Percentiles rank a stretch among this genome's conserved stretches.
Conservation (phyloP, 1,140 invertebrate species). For the Callitettix versicolor region DNA sequence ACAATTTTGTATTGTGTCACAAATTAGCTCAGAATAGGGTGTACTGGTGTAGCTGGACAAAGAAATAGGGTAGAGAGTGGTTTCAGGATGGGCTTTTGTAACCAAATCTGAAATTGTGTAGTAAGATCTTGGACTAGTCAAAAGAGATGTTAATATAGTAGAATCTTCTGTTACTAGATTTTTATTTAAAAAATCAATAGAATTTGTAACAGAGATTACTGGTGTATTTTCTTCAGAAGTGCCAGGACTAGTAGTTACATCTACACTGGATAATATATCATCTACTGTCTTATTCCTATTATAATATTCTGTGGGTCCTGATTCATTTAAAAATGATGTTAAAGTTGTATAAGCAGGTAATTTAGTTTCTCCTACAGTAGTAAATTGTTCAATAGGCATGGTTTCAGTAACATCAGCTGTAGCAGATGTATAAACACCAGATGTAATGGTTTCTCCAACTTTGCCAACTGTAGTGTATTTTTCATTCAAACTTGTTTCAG, state of each 20-base stretch:
- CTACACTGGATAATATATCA: no score
- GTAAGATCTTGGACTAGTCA: no score
- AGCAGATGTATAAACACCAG: not conserved
- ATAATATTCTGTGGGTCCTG: no score
- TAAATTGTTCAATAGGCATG: not conserved
- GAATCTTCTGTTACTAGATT: no score
- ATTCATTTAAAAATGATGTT: no score
- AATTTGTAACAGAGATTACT: no score
- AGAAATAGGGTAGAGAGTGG: not conserved
- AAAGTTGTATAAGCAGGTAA: not conserved
- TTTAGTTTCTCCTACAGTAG: not conserved
- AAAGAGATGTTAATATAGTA: no score
- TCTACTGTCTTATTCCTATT: no score
- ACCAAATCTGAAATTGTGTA: no score
- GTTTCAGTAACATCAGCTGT: not conserved
- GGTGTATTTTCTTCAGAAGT: no score
- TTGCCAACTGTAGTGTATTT: not conserved
- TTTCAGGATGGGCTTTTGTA: not conserved
- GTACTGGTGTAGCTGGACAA: not conserved
- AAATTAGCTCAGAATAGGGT: not conserved
- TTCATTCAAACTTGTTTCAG: not conserved
- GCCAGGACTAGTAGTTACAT: no score
- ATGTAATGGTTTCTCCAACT: not conserved
- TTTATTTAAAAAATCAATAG: no score
- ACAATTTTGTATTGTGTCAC: conserved; percentile 34